A percentile compares a stretch with the other conserved stretches of the same genome.
These are phyloP conservation scores for Carcinoscorpius rotundicauda DNA, from an alignment of 1,140 invertebrate species.

Conservation along the genomic window DNA sequence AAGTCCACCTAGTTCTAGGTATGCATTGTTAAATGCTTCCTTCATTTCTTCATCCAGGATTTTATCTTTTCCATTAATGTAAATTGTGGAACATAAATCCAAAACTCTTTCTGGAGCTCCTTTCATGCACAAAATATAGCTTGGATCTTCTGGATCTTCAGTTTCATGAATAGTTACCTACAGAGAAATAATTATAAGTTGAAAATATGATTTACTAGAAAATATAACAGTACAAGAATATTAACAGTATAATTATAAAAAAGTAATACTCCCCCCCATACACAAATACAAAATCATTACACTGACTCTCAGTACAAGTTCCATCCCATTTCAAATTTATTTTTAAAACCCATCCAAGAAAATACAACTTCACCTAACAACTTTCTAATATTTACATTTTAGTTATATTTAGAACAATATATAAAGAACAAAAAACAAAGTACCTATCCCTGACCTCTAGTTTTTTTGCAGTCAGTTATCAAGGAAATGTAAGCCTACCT, in stretches of 20 bases:
- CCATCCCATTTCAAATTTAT: too few relatives aligned
- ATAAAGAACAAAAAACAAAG: too few relatives aligned
- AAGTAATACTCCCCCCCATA: too few relatives aligned
- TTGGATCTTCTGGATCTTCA: constrained; percentile 39
- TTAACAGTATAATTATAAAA: too few relatives aligned
- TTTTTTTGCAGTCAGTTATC: too few relatives aligned
- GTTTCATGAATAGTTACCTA: constrained; percentile 33
- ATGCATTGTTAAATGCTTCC: constrained; percentile 95
- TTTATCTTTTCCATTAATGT: constrained; percentile 40
- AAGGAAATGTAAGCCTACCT: too few relatives aligned
- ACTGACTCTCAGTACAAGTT: not conserved
- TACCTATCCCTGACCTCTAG: too few relatives aligned
- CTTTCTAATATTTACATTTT: too few relatives aligned
- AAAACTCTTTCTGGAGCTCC: constrained; percentile 31
- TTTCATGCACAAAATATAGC: constrained; percentile 26
- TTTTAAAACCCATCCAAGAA: too few relatives aligned
- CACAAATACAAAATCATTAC: too few relatives aligned
- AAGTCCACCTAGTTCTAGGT: constrained; percentile 92
- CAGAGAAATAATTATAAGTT: constrained; percentile 34
- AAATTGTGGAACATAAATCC: constrained; percentile 37
- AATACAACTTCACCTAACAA: too few relatives aligned
- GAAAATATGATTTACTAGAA: constrained; percentile 31
- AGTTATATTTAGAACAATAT: too few relatives aligned
- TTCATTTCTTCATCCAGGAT: constrained; percentile 36
- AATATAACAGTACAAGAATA: not conserved